Conservation (phyloP, 2,797 vertebrate species). For the Enoplosus armatus region DNA sequence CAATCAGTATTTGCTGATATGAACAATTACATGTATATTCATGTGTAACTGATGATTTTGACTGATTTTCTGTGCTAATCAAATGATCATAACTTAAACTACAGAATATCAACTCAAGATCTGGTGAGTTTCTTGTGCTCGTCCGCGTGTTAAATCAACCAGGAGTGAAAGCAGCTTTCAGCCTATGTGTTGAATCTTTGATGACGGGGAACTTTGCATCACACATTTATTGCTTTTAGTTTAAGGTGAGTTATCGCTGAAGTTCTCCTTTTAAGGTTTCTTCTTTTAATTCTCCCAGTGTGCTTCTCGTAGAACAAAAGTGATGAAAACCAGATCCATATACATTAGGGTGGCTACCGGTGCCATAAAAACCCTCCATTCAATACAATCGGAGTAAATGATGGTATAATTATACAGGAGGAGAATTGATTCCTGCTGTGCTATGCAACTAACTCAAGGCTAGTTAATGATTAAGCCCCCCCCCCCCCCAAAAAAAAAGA, state of each 20-base stretch:
- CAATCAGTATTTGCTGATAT: not conserved
- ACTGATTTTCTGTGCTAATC: not conserved
- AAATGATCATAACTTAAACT: not conserved
- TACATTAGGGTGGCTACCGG: conserved; percentile 46
- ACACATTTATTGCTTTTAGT: conserved; percentile 13
- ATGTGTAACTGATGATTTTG: not conserved
- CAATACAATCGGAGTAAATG: conserved; percentile 77
- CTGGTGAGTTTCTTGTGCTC: not conserved
- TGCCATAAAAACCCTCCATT: conserved; percentile 68
- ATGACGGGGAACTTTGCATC: not conserved
- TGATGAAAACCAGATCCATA: conserved; percentile 51
- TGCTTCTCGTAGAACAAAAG: conserved; percentile 22
- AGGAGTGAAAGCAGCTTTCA: not conserved
- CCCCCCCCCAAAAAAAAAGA: conserved; percentile 35
- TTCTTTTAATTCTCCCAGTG: conserved; percentile 14
- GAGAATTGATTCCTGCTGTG: conserved; percentile 78
- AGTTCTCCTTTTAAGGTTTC: conserved; percentile 15
- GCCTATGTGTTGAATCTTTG: not conserved
- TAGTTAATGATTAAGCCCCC: conserved; percentile 75
- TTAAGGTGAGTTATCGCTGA: not conserved
- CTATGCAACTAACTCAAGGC: conserved; percentile 79
- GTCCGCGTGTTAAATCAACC: not conserved
- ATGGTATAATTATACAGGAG: conserved; percentile 79
- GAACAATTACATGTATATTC: not conserved
- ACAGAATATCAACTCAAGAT: not conserved